Conservation (phyloP, 2,797 vertebrate genomes). For the Tangara arthus region DNA sequence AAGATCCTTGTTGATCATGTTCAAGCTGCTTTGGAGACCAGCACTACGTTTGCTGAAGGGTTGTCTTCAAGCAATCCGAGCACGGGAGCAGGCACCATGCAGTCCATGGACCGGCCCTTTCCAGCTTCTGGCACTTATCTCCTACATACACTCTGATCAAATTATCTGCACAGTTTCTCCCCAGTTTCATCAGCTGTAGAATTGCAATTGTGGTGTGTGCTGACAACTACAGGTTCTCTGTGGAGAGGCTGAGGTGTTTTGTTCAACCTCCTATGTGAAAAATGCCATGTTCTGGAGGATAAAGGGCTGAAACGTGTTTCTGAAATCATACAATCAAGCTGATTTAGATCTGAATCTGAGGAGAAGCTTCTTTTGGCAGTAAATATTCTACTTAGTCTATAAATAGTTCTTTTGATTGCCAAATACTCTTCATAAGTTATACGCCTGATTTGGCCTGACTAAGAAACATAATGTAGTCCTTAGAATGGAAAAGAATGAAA, state of each 20-base stretch:
- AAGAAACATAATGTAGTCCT: background rate
- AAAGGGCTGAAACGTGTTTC: background rate
- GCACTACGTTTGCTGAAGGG: background rate
- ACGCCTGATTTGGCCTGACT: background rate
- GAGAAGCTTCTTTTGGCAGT: background rate
- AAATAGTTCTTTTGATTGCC: background rate
- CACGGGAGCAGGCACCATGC: rapidly evolving
- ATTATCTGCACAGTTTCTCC: background rate
- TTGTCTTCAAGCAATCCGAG: background rate
- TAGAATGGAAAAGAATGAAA: background rate
- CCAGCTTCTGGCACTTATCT: background rate
- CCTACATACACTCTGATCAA: background rate
- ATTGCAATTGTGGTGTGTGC: background rate
- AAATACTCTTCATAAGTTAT: background rate
- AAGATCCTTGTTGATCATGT: background rate
- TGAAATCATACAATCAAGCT: background rate
- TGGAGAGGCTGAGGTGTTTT: background rate
- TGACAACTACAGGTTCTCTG: background rate
- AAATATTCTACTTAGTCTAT: slow-evolving; percentile 7
- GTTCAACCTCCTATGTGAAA: background rate
- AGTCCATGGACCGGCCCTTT: rapidly evolving
- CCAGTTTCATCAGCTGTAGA: background rate
- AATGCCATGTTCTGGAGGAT: background rate
- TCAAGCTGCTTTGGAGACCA: background rate
- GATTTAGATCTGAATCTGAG: background rate